Conservation (phyloP, 2,797 vertebrate species). For the Bradypus variegatus region DNA sequence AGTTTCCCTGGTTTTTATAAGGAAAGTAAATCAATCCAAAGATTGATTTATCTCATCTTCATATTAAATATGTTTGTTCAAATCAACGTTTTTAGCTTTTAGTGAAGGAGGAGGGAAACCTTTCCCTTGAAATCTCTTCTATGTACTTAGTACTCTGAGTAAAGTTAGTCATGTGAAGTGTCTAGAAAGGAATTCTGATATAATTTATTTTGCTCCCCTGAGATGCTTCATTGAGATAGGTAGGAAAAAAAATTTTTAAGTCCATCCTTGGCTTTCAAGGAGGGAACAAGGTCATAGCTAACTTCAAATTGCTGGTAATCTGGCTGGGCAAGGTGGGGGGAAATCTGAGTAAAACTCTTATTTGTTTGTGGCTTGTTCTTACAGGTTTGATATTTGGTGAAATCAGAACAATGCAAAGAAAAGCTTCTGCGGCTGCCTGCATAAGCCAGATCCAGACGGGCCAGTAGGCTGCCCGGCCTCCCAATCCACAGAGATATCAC, state of each 20-base stretch:
- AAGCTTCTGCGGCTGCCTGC: not conserved
- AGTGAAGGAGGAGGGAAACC: not conserved
- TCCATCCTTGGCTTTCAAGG: not conserved
- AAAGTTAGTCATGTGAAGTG: not conserved
- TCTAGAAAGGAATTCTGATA: not conserved
- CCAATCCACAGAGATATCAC: accelerated
- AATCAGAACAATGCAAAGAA: not conserved
- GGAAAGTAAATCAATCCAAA: not conserved
- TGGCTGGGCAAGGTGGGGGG: not conserved
- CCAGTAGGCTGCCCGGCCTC: not conserved
- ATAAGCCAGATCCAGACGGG: not conserved
- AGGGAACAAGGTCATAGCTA: not conserved
- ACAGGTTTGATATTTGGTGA: not conserved
- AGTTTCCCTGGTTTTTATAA: not conserved
- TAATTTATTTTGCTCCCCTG: not conserved
- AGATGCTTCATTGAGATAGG: not conserved
- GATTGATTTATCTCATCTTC: not conserved
- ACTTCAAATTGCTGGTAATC: not conserved
- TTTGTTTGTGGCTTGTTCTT: not conserved
- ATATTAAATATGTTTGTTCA: not conserved
- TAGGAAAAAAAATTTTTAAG: not conserved
- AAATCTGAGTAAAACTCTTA: not conserved
- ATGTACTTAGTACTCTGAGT: not conserved
- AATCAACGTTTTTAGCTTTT: not conserved
- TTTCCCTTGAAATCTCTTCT: not conserved